Conservation (phyloP, 2,888 invertebrate species). For the Rambutsinella grinnellia region DNA sequence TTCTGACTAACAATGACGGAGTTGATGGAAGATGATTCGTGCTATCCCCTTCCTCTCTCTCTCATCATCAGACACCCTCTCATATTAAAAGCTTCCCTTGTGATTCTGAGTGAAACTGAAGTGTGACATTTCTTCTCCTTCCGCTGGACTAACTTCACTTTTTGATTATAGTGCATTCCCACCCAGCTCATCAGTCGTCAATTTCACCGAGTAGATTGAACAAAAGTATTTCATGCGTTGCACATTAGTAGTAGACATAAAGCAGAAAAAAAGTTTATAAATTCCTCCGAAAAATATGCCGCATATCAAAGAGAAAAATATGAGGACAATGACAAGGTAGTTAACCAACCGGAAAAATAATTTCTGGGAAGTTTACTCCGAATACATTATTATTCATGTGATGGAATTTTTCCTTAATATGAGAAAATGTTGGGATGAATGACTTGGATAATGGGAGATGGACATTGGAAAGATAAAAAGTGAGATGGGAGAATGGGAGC, state of each 20-base stretch:
- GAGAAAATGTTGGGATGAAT: background rate
- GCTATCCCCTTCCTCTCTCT: background rate
- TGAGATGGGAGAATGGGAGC: background rate
- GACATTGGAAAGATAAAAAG: background rate
- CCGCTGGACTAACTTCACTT: background rate
- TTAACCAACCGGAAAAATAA: background rate
- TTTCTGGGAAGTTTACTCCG: background rate
- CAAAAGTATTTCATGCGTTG: too few relatives aligned
- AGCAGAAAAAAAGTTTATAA: background rate
- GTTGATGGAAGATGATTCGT: background rate
- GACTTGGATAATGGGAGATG: background rate
- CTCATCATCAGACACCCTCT: conserved; percentile 8
- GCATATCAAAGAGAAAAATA: background rate
- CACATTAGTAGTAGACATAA: background rate
- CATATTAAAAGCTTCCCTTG: background rate
- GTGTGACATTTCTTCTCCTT: conserved; percentile 9
- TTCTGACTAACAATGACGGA: background rate
- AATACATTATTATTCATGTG: background rate
- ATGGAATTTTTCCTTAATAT: background rate
- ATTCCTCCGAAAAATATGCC: background rate
- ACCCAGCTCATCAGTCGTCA: background rate
- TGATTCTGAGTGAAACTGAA: background rate
- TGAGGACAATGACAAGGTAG: background rate
- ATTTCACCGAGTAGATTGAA: background rate
- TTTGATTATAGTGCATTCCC: background rate